A percentile compares a stretch with the other conserved stretches of the same genome.
phyloP scores from a whole-genome alignment of 1,140 invertebrate species.

The Dermatophagoides farinae region DNA sequence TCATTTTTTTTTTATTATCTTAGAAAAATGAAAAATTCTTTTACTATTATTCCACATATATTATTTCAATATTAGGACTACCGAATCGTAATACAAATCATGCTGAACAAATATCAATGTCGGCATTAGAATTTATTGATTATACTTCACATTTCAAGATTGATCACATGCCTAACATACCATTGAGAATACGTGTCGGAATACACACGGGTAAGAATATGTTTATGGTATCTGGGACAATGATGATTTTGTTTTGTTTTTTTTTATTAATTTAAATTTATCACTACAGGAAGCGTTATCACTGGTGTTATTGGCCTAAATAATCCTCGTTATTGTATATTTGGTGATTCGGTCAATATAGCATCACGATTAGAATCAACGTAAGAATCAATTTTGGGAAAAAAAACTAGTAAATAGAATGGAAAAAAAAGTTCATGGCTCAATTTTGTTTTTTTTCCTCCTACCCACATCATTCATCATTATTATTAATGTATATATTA shows the following conservation, averaged over 20 bases:
- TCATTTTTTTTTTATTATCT: neutral
- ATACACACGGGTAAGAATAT: neutral
- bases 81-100: constrained; percentile 63
- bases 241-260: neutral
- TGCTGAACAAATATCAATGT: constrained; percentile 65
- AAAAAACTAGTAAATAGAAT: neutral
- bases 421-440: too few relatives aligned
- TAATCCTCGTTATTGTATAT: constrained; percentile 72
- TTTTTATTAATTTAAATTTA: neutral
- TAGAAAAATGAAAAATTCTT: neutral
- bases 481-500: too few relatives aligned
- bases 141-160: neutral
- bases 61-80: constrained; percentile 22
- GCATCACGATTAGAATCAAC: constrained; percentile 2
- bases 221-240: neutral
- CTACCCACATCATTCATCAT: constrained; percentile 23
- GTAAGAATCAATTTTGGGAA: neutral
- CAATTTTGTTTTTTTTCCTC: too few relatives aligned
- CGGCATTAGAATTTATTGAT: constrained; percentile 50
- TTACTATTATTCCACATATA: too few relatives aligned
- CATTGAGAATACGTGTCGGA: neutral
- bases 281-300: constrained; percentile 62
- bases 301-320: constrained; percentile 70
- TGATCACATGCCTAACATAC: neutral
- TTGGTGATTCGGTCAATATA: constrained; percentile 49